phyloP scores from a whole-genome alignment of 2,797 vertebrate species.

The Allenopithecus nigroviridis region DNA sequence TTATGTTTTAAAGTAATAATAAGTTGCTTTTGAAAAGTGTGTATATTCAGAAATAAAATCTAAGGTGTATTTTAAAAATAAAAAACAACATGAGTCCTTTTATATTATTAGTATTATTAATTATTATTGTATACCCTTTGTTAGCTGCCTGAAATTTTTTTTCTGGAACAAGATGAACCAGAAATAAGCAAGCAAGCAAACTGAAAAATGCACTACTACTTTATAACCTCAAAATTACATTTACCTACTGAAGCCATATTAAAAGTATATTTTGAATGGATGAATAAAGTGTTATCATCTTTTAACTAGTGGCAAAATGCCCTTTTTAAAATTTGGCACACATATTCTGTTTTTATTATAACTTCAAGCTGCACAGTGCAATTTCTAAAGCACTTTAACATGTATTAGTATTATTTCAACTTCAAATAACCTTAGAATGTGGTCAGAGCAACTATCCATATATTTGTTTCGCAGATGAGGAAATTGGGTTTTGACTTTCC shows the following conservation, averaged over 20 bases:
- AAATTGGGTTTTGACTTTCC: not conserved
- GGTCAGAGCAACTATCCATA: not conserved
- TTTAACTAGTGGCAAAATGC: not conserved
- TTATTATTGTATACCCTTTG: not conserved
- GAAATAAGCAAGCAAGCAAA: not conserved
- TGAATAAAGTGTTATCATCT: not conserved
- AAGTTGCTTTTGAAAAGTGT: conserved; percentile 17
- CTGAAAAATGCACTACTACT: not conserved
- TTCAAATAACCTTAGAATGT: not conserved
- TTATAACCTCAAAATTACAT: not conserved
- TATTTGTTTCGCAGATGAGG: not conserved
- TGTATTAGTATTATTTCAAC: not conserved
- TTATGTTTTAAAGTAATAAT: conserved; percentile 58
- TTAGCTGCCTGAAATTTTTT: not conserved
- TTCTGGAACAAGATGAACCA: not conserved
- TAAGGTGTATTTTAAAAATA: not conserved
- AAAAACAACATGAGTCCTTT: not conserved
- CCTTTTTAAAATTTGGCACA: not conserved
- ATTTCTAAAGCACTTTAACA: not conserved
- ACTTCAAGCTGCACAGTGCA: not conserved
- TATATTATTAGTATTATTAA: not conserved
- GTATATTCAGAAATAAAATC: conserved; percentile 49
- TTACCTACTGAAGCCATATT: not conserved
- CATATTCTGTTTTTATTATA: not conserved
- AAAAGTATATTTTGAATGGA: not conserved